Conservation (phyloP, 2,888 invertebrate species). For the Mechanitis messenoides region DNA sequence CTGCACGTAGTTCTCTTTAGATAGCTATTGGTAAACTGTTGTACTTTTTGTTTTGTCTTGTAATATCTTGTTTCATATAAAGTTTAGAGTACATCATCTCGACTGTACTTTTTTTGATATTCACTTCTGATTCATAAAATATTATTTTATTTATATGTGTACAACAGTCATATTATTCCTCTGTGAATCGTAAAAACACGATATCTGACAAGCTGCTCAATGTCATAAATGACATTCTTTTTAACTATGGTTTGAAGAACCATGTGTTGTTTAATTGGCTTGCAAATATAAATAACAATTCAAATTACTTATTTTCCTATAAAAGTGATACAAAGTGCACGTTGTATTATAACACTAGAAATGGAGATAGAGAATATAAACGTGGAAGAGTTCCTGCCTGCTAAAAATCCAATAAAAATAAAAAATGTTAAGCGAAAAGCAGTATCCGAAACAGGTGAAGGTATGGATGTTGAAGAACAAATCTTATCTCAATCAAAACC, state of each 20-base stretch:
- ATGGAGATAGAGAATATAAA: conserved; percentile 74
- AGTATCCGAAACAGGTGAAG: conserved; percentile 67
- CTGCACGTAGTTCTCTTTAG: too few species aligned
- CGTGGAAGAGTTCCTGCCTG: conserved; percentile 70
- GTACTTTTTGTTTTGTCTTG: too few species aligned
- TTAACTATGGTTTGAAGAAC: not conserved
- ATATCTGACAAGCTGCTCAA: not conserved
- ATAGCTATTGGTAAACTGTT: too few species aligned
- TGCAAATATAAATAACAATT: conserved; percentile 1
- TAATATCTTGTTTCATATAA: too few species aligned
- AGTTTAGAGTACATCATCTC: too few species aligned
- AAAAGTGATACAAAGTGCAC: conserved; percentile 2
- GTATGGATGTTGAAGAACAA: conserved; percentile 82
- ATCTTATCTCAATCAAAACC: conserved; percentile 76
- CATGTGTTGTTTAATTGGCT: not conserved
- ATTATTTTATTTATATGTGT: too few species aligned
- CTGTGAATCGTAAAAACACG: not conserved
- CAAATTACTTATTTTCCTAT: conserved; percentile 11
- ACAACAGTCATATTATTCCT: too few species aligned
- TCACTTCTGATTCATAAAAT: too few species aligned
- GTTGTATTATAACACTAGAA: conserved; percentile 10
- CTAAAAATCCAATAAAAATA: conserved; percentile 64
- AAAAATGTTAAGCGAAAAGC: conserved; percentile 74
- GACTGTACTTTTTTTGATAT: too few species aligned
- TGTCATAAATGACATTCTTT: not conserved